Percentiles rank a stretch among this genome's conserved stretches.
These are phyloP conservation scores for Liopterus haemorrhoidalis DNA, from an alignment of 2,888 invertebrate species.

Conservation along the genomic window DNA sequence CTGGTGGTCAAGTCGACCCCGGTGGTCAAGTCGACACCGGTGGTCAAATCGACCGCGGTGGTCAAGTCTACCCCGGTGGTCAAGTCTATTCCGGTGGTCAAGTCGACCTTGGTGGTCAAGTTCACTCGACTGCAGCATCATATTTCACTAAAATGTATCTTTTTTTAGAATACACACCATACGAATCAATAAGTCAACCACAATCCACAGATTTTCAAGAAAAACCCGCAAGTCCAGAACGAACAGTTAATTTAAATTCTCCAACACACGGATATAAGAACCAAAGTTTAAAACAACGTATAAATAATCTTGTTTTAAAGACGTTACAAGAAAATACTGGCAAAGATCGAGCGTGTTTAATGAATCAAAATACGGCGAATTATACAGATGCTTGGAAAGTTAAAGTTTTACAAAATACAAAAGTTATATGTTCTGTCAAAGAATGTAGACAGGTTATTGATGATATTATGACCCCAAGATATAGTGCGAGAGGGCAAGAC, in stretches of 20 bases:
- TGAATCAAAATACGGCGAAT: slow-evolving; percentile 38
- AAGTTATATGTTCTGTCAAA: slow-evolving; percentile 71
- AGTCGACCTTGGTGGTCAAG: no score
- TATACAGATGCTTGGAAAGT: slow-evolving; percentile 69
- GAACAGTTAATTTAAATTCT: slow-evolving; percentile 17
- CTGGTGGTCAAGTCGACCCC: no score
- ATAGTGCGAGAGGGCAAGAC: slow-evolving; percentile 21
- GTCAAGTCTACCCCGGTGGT: no score
- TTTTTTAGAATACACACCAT: slow-evolving; percentile 15
- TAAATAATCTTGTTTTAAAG: slow-evolving; percentile 81
- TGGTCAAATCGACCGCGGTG: no score
- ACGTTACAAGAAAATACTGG: slow-evolving; percentile 82
- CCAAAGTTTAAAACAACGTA: slow-evolving; percentile 79
- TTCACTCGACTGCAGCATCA: no score
- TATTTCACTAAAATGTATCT: no score
- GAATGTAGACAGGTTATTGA: slow-evolving; percentile 73
- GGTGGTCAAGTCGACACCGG: no score
- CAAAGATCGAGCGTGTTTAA: slow-evolving; percentile 48
- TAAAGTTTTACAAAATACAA: slow-evolving; percentile 73
- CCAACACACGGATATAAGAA: slow-evolving; percentile 51
- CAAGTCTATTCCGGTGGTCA: no score
- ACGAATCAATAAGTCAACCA: slow-evolving; percentile 31
- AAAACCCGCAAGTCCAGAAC: slow-evolving; percentile 17
- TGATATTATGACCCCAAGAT: slow-evolving; percentile 52
- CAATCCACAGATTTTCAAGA: slow-evolving; percentile 28